Conservation (phyloP, 2,113 vertebrate genomes). For the Rhinopomastus cyanomelas region DNA sequence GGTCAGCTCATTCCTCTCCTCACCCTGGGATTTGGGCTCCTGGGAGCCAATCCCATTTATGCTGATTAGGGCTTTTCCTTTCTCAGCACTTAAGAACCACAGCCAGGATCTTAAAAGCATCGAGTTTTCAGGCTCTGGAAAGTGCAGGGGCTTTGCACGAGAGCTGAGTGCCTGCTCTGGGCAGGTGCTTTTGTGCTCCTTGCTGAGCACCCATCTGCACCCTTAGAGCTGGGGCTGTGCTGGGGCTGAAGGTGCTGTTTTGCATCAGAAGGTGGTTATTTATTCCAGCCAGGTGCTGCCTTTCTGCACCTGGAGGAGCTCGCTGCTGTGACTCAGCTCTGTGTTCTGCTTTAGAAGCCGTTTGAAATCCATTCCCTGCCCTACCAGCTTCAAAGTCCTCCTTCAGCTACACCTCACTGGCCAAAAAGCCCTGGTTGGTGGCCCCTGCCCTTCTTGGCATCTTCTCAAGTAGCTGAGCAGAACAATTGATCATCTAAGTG, state of each 20-base stretch:
- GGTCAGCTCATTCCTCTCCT: background rate
- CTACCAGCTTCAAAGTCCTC: background rate
- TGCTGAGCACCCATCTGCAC: background rate
- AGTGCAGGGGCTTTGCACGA: constrained; percentile 30
- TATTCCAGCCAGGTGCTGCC: background rate
- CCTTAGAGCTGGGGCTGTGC: background rate
- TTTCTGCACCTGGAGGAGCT: background rate
- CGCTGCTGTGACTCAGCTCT: background rate
- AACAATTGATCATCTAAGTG: background rate
- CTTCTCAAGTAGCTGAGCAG: background rate
- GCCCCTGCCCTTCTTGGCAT: background rate
- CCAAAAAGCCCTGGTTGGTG: background rate
- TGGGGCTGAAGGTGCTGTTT: background rate
- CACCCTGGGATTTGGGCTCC: background rate
- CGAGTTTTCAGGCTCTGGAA: background rate
- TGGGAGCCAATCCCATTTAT: background rate
- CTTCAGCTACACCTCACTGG: background rate
- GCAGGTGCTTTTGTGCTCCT: constrained; percentile 1
- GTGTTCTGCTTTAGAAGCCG: background rate
- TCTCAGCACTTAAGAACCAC: background rate
- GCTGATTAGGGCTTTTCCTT: background rate
- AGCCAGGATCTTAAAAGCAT: background rate
- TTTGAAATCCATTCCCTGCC: background rate
- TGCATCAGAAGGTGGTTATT: background rate
- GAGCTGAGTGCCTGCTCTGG: background rate